phyloP scores from a whole-genome alignment of 2,888 invertebrate genomes.

The Alitta virens region DNA sequence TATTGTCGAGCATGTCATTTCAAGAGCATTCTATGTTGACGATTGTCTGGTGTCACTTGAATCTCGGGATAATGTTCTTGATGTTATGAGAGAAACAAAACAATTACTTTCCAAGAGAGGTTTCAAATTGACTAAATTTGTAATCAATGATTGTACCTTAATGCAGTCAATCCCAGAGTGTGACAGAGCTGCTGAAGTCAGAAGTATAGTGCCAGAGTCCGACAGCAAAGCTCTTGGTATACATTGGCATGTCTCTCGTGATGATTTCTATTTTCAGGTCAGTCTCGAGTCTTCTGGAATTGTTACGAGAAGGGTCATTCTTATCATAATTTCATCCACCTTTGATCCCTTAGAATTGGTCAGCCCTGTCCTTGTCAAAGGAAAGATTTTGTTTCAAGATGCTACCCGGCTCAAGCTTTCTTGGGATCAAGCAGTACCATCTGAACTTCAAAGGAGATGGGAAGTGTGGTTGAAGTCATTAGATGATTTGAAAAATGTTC shows the following conservation, averaged over 20 bases:
- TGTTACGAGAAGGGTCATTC: conserved; percentile 23
- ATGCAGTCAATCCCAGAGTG: conserved; percentile 24
- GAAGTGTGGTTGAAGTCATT: no score
- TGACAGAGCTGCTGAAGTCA: conserved; percentile 17
- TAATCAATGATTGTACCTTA: conserved; percentile 23
- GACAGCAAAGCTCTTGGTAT: conserved; percentile 21
- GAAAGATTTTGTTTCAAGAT: conserved; percentile 30
- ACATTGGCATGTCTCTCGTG: conserved; percentile 18
- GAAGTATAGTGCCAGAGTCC: conserved; percentile 16
- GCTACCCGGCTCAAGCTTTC: no score
- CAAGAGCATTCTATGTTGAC: conserved; percentile 25
- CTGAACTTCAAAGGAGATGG: no score
- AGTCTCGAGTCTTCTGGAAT: conserved; percentile 18
- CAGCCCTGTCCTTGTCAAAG: conserved; percentile 27
- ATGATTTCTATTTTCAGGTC: conserved; percentile 10
- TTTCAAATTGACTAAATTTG: conserved; percentile 27
- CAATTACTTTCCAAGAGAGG: conserved; percentile 19
- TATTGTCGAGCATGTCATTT: conserved; percentile 22
- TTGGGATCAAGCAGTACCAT: no score
- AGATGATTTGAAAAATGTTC: no score
- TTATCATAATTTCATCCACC: conserved; percentile 25
- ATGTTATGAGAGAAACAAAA: conserved; percentile 11
- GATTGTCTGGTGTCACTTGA: conserved; percentile 21
- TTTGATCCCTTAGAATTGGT: conserved; percentile 30
- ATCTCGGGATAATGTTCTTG: conserved; percentile 1